These are phyloP conservation scores for Bothrops jararaca DNA, from an alignment of 2,113 vertebrate species.

Conservation along the genomic window DNA sequence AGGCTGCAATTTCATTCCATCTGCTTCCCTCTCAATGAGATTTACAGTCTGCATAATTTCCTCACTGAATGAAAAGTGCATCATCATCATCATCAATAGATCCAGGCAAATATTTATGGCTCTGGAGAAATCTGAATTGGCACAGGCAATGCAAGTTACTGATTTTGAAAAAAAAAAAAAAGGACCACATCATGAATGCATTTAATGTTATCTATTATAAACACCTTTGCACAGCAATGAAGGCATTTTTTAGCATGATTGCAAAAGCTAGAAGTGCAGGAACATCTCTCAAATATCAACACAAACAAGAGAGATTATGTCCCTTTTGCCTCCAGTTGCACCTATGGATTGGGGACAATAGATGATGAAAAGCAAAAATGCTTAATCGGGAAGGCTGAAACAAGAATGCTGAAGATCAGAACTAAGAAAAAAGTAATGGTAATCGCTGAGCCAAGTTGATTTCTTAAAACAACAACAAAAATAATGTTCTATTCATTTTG, in stretches of 20 bases:
- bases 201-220: background rate
- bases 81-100: background rate
- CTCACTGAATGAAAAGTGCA: background rate
- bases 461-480: background rate
- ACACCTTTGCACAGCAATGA: background rate
- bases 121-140: background rate
- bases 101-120: background rate
- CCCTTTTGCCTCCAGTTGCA: background rate
- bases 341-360: background rate
- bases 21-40: background rate
- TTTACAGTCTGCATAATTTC: background rate
- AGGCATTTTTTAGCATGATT: background rate
- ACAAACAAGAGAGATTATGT: background rate
- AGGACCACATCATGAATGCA: background rate
- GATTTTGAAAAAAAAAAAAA: background rate
- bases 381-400: background rate
- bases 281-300: background rate
- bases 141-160: background rate
- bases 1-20: background rate
- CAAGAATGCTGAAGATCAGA: background rate
- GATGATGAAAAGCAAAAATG: background rate
- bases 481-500: background rate
- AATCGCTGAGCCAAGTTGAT: background rate
- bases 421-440: background rate
- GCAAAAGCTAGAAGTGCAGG: background rate